Base-by-base conservation (phyloP, 30 jellyfish, hydroid and myxozoan species). In the Cassiopea xamachana region DNA sequence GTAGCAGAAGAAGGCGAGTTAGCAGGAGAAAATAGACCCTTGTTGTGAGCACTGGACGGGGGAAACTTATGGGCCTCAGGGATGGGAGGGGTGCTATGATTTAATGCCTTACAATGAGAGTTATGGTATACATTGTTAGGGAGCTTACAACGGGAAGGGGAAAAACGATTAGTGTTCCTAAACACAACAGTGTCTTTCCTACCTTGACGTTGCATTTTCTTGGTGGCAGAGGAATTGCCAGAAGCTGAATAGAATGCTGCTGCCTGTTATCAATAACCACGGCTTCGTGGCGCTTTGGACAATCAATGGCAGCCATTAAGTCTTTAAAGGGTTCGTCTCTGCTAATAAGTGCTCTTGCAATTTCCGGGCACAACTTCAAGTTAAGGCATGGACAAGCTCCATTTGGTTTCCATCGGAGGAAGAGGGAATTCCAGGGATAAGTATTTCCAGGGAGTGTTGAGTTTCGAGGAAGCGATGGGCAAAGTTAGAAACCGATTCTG, bases 381-480 rank as follows among this genome's bases (percentile, higher is more conserved):
- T 59, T 15, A 80, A 50, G 18, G 89, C 78, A 59, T 80, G 89
- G 8, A 80, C 58, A 15, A 58, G 60, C 44, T 80, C 89, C 77
- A 80, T 27, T 27, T 27, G 39, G 18, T 60, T 45, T 43, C 89
- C 81, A 55, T 10, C 12, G 7, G 12, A 55, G 43, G 62, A 60
- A 61, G 27, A 18, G 47, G 50, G 80, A 67, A 80, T 80, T 3
- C 89, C 89, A 6, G 89, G 89, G 18, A 59, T 3, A 67, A 80
- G 89, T 43, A 49, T 15, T 59, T 80, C 80, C 89, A 59, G 19
- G 13, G 80, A 27, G 81, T 80, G 82, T 67, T 59, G 82, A 43
- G 82, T 80, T 55, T 80, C 89, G 60, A 49, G 27, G 61, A 80
- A 55, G 15, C 89, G 79, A 44, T 67, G 89, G 80, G 82, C 61